phyloP scores from a whole-genome alignment of 1,140 invertebrate genomes.

The Scaptodrosophila lebanonensis region DNA sequence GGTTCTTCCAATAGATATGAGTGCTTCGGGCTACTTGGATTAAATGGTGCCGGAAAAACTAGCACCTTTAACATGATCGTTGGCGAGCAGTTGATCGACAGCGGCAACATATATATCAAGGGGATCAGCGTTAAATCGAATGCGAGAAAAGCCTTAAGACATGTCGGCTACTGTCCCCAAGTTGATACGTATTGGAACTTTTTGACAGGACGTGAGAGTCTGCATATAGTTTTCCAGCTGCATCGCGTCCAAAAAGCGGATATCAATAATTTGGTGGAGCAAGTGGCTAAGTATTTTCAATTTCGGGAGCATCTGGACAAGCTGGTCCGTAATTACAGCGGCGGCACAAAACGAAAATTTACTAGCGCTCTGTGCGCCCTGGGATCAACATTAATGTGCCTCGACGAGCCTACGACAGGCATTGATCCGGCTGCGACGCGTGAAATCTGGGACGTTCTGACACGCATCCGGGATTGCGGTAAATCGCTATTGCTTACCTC shows the following conservation, averaged over 20 bases:
- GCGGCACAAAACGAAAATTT: conserved; percentile 90
- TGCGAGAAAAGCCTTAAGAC: neutral
- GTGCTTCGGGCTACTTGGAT: conserved; percentile 89
- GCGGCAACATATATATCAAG: conserved; percentile 36
- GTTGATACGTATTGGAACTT: conserved; percentile 82
- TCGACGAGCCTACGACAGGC: conserved; percentile 94
- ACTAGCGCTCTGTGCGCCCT: conserved; percentile 90
- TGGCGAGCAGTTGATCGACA: conserved; percentile 77
- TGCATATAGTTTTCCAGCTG: conserved; percentile 30
- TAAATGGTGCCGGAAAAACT: conserved; percentile 91
- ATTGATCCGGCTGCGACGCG: conserved; percentile 94
- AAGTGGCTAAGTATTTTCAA: conserved; percentile 18
- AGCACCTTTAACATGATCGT: conserved; percentile 90
- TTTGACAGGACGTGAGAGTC: conserved; percentile 48
- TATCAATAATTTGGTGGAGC: conserved; percentile 1
- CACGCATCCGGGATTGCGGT: conserved; percentile 29
- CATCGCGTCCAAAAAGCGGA: conserved; percentile 7
- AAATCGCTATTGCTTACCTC: conserved; percentile 77
- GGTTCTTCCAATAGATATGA: conserved; percentile 77
- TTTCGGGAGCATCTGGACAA: conserved; percentile 13
- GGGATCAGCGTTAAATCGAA: conserved; percentile 20
- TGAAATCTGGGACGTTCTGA: conserved; percentile 87
- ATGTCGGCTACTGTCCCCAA: conserved; percentile 89
- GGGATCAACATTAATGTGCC: conserved; percentile 84
- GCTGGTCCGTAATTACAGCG: conserved; percentile 81